Evolutionary conservation across 2,113 vertebrate genomes (phyloP).

Genomic region (Rhynchopsitta pachyrhyncha): DNA sequence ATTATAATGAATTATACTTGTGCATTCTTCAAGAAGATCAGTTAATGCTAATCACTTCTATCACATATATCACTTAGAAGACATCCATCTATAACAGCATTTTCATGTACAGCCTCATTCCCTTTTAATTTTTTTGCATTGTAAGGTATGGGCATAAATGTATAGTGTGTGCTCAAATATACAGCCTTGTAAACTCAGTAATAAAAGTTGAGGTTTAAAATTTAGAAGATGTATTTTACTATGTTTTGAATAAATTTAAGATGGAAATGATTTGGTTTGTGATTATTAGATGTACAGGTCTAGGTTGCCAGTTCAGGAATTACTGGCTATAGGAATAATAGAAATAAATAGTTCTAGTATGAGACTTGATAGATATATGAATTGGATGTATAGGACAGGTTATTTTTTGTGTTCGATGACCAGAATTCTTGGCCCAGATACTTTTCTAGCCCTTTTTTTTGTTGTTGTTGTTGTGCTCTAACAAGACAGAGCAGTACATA

Average conservation of each 20-base stretch:
- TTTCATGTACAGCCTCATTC: constrained; percentile 74
- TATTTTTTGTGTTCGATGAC: background rate
- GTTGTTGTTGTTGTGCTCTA: background rate
- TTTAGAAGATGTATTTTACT: background rate
- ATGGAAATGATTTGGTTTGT: background rate
- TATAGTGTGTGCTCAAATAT: background rate
- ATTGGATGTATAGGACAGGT: background rate
- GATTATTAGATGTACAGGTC: background rate
- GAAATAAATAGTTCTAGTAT: background rate
- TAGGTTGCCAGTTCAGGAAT: background rate
- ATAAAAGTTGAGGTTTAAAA: background rate
- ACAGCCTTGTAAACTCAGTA: background rate
- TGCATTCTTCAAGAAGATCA: constrained; percentile 79
- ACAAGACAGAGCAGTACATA: background rate
- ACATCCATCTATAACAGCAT: constrained; percentile 68
- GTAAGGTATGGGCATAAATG: constrained; percentile 51
- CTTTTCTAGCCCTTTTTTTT: background rate
- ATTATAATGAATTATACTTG: constrained; percentile 81
- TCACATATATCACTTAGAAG: constrained; percentile 77
- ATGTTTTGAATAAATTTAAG: background rate
- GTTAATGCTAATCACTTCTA: constrained; percentile 79
- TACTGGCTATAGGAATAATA: background rate
- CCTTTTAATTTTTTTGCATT: constrained; percentile 72
- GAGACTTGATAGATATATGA: background rate
- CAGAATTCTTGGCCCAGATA: background rate